Base-by-base conservation (phyloP, 2,797 vertebrate species). In the Merluccius polli region DNA sequence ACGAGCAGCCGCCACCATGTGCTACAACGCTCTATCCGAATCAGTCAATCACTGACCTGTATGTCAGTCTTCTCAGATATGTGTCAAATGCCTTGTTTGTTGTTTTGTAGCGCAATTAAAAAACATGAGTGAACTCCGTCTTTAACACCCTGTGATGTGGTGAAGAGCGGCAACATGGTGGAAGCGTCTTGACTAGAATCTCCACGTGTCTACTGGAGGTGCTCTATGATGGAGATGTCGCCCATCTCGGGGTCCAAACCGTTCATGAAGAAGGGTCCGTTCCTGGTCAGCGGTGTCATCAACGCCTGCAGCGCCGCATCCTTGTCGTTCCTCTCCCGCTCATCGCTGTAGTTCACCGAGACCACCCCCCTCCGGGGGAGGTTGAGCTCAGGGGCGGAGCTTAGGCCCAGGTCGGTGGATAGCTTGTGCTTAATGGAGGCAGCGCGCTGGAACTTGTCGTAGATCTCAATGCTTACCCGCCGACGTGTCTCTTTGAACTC, bases 401-500 rank as follows among this genome's bases (percentile, higher is more conserved):
- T 95, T 52, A 96, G 95, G 0, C 95, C 94, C 0, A 98, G 92
- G 31, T 99, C 97, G 0, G 96, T 93, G 0, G 97, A 99, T 35
- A 98, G 94, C 87, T 98, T 99, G 84, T 96, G 94, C 84, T 98
- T 98, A 75, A 99, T 96, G 4, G 97, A 98, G 0, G 97, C 93
- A 30, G 97, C 97, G 0, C 97, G 90, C 88, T 99, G 97, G 88
- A 98, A 98, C 87, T 98, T 98, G 88, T 99, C 97, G 0, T 96
- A 97, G 84, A 99, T 96, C 89, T 99, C 97, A 72, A 99, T 95
- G 0, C 97, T 99, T 30, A 99, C 93, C 21, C 97, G 95, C 36
- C 97, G 89, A 2, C 97, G 93, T 0, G 97, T 99, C 89, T 98
- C 97, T 89, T 98, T 98, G 87, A 99, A 96, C 87, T 99, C 97